Percentiles rank a stretch among this genome's conserved stretches.
These are phyloP conservation scores for Pseudobourletiella spinata DNA, from an alignment of 1,140 invertebrate species.

Conservation along the genomic window DNA sequence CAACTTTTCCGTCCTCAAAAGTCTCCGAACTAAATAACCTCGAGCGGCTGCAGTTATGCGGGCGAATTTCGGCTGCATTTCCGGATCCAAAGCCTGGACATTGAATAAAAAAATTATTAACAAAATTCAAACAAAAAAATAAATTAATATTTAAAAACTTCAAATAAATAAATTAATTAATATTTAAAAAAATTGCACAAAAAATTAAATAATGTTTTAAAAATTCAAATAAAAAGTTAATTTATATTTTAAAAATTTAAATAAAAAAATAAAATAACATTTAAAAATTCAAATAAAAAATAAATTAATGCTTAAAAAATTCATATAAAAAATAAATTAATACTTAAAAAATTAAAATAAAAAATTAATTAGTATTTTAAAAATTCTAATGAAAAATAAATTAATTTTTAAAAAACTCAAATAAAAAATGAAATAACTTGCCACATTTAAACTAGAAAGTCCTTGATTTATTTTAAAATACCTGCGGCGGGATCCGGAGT, in stretches of 20 bases:
- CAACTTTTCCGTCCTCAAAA: conserved; percentile 69
- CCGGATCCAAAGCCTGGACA: conserved; percentile 22
- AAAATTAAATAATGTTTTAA: background rate
- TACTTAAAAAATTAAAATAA: background rate
- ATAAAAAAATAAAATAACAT: background rate
- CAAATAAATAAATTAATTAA: background rate
- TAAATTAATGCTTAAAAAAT: background rate
- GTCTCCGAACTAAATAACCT: conserved; percentile 66
- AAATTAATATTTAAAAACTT: background rate
- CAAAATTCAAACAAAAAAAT: background rate
- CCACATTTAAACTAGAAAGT: too few relatives aligned
- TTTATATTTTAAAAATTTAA: background rate
- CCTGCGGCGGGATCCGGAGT: conserved; percentile 21
- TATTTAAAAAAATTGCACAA: background rate
- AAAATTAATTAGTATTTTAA: conserved; percentile 3
- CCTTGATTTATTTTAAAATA: too few relatives aligned
- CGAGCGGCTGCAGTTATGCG: conserved; percentile 59
- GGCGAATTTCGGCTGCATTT: conserved; percentile 40
- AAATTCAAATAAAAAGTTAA: background rate
- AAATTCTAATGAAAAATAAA: too few relatives aligned
- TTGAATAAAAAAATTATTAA: background rate
- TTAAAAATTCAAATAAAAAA: background rate
- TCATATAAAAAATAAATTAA: background rate
- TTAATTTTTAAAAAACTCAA: too few relatives aligned
- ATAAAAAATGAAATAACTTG: too few relatives aligned